Percentiles rank a stretch among this genome's conserved stretches.
Evolutionary conservation across 92 coral and sea anemone species (phyloP).

Genomic region (Porites rus): DNA sequence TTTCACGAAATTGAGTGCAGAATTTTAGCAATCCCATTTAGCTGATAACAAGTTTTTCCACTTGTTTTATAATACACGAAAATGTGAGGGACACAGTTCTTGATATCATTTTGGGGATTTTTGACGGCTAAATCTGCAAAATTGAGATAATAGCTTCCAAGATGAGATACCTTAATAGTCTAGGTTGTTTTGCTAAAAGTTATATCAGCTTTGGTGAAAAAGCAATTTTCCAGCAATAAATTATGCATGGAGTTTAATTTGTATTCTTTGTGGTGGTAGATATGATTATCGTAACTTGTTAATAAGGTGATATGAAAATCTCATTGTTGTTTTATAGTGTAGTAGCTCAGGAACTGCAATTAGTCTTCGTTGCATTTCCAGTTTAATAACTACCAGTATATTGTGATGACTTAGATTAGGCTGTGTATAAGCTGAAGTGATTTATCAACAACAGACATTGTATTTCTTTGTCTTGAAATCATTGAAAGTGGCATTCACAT

Average conservation of each 20-base stretch:
- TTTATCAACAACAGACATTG: too few species aligned
- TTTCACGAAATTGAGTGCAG: too few species aligned
- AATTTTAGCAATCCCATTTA: too few species aligned
- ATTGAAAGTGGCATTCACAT: neutral
- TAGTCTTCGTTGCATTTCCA: neutral
- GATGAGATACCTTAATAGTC: neutral
- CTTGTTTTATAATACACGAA: neutral
- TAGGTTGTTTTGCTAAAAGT: neutral
- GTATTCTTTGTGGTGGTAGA: neutral
- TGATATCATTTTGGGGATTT: neutral
- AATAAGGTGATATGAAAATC: conserved; percentile 13
- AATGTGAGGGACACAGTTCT: neutral
- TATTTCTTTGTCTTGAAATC: neutral
- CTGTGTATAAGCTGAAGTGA: too few species aligned
- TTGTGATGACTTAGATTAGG: too few species aligned
- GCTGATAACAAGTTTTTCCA: neutral
- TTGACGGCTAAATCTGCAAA: neutral
- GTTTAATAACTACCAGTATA: neutral
- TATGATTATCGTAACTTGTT: neutral
- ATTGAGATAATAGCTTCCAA: too few species aligned
- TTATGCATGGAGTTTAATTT: conserved; percentile 7
- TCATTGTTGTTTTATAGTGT: neutral
- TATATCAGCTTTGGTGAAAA: conserved; percentile 20
- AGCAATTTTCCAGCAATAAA: conserved; percentile 2
- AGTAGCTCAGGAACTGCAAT: neutral